Percentiles rank a stretch among this genome's conserved stretches.
These are phyloP conservation scores for Nebria brevicollis DNA, from an alignment of 2,888 invertebrate genomes.

Conservation along the genomic window DNA sequence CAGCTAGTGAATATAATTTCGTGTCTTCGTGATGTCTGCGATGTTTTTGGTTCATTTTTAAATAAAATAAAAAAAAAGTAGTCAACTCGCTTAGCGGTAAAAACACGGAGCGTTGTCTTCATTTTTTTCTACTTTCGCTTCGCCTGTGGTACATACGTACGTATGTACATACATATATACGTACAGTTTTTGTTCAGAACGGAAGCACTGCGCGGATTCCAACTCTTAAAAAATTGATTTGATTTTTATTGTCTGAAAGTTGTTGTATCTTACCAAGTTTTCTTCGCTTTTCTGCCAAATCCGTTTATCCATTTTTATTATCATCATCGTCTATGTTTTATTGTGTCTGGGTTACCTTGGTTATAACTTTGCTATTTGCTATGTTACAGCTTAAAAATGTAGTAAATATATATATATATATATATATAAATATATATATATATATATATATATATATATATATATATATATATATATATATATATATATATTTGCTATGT, in stretches of 20 bases:
- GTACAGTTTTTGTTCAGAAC: background rate
- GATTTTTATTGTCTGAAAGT: conserved; percentile 41
- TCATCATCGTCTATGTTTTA: background rate
- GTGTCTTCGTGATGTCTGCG: background rate
- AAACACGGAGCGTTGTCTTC: background rate
- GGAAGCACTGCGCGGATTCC: conserved; percentile 3
- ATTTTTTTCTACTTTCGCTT: background rate
- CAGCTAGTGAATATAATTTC: background rate
- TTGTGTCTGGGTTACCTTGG: background rate
- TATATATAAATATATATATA: no score
- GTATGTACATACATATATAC: no score
- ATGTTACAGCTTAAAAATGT: no score
- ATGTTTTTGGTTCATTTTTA: background rate
- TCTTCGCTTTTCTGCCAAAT: conserved; percentile 10
- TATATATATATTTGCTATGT: no score
- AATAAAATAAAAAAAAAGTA: background rate
- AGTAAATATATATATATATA: no score
- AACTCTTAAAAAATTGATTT: conserved; percentile 42
- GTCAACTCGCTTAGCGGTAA: background rate
- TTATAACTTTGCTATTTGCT: no score
- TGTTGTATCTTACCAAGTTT: conserved; percentile 18
- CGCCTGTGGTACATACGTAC: background rate
- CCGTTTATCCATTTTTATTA: background rate
- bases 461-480: no score
- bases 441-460: no score